These are phyloP conservation scores for Glossosoma conforme DNA, from an alignment of 1,140 invertebrate genomes.

Conservation along the genomic window DNA sequence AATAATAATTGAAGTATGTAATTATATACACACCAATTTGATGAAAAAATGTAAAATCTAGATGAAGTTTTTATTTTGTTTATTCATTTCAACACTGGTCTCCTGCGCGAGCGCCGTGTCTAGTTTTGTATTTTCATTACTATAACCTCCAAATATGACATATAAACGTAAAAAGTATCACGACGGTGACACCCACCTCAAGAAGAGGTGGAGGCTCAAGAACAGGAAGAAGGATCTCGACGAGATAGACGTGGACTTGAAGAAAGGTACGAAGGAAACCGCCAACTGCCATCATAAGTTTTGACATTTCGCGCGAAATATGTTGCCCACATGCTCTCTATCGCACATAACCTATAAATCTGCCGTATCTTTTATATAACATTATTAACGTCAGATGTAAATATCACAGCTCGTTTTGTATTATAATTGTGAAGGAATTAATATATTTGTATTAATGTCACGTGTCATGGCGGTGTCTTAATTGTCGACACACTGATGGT, in stretches of 20 bases:
- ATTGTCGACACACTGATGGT: too few species aligned
- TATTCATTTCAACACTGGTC: too few species aligned
- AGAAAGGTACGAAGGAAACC: slow-evolving; percentile 38
- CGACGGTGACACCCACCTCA: slow-evolving; percentile 69
- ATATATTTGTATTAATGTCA: too few species aligned
- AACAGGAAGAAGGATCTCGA: slow-evolving; percentile 74
- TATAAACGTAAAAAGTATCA: slow-evolving; percentile 74
- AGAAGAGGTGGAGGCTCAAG: slow-evolving; percentile 66
- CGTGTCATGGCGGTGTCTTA: too few species aligned
- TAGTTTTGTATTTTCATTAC: too few species aligned
- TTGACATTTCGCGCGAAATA: slow-evolving; percentile 21
- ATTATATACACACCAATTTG: too few species aligned
- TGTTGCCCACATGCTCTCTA: background rate
- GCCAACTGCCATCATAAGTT: slow-evolving; percentile 31
- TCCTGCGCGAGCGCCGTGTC: too few species aligned
- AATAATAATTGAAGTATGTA: too few species aligned
- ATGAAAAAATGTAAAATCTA: too few species aligned
- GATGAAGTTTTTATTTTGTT: too few species aligned
- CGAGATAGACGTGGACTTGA: slow-evolving; percentile 54
- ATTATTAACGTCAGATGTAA: background rate
- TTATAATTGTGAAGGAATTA: background rate
- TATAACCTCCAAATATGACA: slow-evolving; percentile 50
- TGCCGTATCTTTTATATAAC: background rate
- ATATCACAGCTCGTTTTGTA: background rate
- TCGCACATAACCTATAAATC: slow-evolving; percentile 15